phyloP scores from a whole-genome alignment of 2,113 vertebrate genomes.

The Lethenteron reissneri region DNA sequence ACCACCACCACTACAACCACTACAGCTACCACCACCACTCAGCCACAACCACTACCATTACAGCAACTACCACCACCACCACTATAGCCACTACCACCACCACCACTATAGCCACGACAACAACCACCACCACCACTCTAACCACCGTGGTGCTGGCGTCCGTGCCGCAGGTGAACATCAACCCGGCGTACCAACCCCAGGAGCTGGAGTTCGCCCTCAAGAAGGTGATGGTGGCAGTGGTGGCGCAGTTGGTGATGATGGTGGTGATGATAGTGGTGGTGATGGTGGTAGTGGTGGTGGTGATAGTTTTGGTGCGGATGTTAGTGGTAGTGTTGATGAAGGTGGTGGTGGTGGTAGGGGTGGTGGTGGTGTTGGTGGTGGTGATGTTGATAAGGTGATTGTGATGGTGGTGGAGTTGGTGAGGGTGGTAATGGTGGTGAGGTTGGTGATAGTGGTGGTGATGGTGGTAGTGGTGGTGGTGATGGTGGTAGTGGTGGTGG shows the following conservation, averaged over 20 bases:
- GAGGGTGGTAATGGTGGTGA: not conserved
- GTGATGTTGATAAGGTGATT: not conserved
- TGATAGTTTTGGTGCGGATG: too few species aligned
- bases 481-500: too few species aligned
- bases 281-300: not conserved
- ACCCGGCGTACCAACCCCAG: slow-evolving; percentile 53
- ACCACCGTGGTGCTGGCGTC: slow-evolving; percentile 4
- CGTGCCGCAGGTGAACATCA: slow-evolving; percentile 45
- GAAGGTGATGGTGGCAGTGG: slow-evolving; percentile 27
- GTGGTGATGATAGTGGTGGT: not conserved
- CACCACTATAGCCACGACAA: too few species aligned
- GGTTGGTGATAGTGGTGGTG: not conserved
- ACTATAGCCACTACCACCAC: too few species aligned
- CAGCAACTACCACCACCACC: too few species aligned
- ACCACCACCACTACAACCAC: too few species aligned
- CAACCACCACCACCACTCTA: too few species aligned
- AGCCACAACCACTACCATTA: too few species aligned
- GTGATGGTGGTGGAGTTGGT: not conserved
- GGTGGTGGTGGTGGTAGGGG: not conserved
- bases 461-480: too few species aligned
- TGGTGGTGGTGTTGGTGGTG: not conserved
- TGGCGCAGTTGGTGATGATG: too few species aligned
- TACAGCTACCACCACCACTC: too few species aligned
- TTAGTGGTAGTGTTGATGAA: not conserved
- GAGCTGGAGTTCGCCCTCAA: slow-evolving; percentile 45